Evolutionary conservation across 2,888 invertebrate species (phyloP), one percentile per base, ranked within the genome.

Genomic region (Leptinotarsa peninsularis): DNA sequence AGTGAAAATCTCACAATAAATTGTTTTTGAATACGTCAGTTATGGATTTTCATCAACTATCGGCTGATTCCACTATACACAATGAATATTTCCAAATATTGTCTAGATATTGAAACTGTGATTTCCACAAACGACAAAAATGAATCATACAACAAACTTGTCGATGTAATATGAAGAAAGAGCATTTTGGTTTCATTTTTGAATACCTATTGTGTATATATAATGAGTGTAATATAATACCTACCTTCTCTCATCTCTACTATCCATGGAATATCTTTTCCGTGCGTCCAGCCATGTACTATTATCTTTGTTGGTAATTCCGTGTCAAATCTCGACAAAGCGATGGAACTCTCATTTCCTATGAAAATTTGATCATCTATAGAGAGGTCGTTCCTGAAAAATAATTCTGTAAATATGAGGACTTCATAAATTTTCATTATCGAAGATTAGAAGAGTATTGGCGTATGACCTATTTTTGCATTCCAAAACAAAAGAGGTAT

Each of bases 211-310:
- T 13, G 0, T 43, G 43, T 10, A 10, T 43, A 43, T 17, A 52
- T 5, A 52, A 15, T 17, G 52, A 52, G 5, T 58, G 21, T 18
- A 7, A 7, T 21, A 58, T 15, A 15, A 49, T 52, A 74, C 76
- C 78, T 76, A 87, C 87, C 83, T 83, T 85, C 84, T 75, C 84
- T 78, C 85, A 87, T 85, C 78, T 87, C 86, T 17, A 78, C 74
- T 4, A 87, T 54, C 87, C 87, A 87, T 23, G 85, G 84, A 0
- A 84, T 82, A 67, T 86, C 79, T 73, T 81, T 83, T 4, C 81
- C 79, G 75, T 87, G 86, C 3, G 86, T 85, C 87, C 87, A 87
- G 49, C 86, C 87, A 78, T 87, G 87, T 43, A 87, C 85, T 14
- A 88, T 82, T 54, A 88, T 78, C 77, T 84, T 86, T 7, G 85